Conservation (phyloP, 2,888 invertebrate species). For the Isoperla grammatica region DNA sequence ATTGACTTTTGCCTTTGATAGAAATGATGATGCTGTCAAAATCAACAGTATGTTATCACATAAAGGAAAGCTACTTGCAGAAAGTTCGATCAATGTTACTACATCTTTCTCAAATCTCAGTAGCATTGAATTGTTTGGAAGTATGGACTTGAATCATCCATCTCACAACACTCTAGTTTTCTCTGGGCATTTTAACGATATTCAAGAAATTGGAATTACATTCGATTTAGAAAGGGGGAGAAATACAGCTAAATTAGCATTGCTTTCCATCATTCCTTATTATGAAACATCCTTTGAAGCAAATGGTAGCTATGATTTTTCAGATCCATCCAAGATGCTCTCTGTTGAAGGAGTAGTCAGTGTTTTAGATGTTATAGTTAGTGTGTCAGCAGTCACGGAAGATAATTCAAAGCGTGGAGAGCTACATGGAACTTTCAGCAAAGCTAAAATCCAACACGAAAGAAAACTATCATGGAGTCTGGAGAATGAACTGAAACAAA, state of each 20-base stretch:
- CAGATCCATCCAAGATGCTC: conserved; percentile 1
- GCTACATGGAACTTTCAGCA: conserved; percentile 10
- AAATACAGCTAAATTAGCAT: neutral
- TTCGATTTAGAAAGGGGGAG: neutral
- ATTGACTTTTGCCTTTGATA: neutral
- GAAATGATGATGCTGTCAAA: neutral
- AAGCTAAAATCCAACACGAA: neutral
- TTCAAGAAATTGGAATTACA: neutral
- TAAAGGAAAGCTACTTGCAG: neutral
- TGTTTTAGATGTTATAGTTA: neutral
- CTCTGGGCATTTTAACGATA: neutral
- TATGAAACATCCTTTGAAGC: neutral
- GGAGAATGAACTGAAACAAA: conserved; percentile 13
- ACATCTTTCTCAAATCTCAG: neutral
- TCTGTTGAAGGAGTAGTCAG: neutral
- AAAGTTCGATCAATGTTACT: conserved; percentile 1
- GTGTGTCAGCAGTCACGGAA: conserved; percentile 17
- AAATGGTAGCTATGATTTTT: conserved; percentile 5
- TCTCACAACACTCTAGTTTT: neutral
- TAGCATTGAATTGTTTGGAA: conserved; percentile 7
- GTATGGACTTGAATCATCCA: neutral
- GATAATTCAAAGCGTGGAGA: conserved; percentile 18
- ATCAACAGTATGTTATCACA: neutral
- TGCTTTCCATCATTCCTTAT: conserved; percentile 4
- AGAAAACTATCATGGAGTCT: conserved; percentile 16